phyloP scores from a whole-genome alignment of 2,888 invertebrate genomes.

The Enoplolaimus lenunculus region DNA sequence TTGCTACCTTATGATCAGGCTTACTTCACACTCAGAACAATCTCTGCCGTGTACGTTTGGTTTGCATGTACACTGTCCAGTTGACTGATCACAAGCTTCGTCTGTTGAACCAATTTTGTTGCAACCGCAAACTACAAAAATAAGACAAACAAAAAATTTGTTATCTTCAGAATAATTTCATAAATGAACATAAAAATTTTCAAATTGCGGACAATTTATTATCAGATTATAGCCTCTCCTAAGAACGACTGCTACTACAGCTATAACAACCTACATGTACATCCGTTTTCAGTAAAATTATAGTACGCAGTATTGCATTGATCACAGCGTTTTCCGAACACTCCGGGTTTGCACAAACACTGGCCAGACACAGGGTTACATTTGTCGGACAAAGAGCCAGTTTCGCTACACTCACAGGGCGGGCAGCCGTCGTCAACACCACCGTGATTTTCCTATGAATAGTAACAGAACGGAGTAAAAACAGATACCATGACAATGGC shows the following conservation, averaged over 20 bases:
- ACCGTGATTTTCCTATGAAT: constrained; percentile 52
- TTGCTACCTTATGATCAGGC: no score
- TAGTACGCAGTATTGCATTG: constrained; percentile 39
- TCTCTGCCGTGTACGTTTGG: constrained; percentile 41
- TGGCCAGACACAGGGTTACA: constrained; percentile 42
- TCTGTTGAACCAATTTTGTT: constrained; percentile 30
- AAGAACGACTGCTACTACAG: no score
- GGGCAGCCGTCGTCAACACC: constrained; percentile 64
- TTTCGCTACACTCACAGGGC: constrained; percentile 51
- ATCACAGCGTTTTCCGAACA: constrained; percentile 42
- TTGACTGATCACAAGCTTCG: constrained; percentile 38
- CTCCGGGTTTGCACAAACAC: constrained; percentile 43
- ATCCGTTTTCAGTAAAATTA: constrained; percentile 37
- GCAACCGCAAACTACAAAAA: constrained; percentile 33
- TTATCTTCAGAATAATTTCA: no score
- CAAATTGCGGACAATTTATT: no score
- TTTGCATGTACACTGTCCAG: constrained; percentile 43
- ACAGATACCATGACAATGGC: no score
- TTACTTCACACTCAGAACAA: constrained; percentile 41
- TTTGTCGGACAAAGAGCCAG: constrained; percentile 36
- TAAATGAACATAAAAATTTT: no score
- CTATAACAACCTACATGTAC: constrained; percentile 32
- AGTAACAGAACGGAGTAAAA: no score
- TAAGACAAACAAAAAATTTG: no score
- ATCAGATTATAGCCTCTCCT: no score